A percentile compares a stretch with the other conserved stretches of the same genome.
These are phyloP conservation scores for Melinopterus prodromus DNA, from an alignment of 2,888 invertebrate species.

Conservation along the genomic window DNA sequence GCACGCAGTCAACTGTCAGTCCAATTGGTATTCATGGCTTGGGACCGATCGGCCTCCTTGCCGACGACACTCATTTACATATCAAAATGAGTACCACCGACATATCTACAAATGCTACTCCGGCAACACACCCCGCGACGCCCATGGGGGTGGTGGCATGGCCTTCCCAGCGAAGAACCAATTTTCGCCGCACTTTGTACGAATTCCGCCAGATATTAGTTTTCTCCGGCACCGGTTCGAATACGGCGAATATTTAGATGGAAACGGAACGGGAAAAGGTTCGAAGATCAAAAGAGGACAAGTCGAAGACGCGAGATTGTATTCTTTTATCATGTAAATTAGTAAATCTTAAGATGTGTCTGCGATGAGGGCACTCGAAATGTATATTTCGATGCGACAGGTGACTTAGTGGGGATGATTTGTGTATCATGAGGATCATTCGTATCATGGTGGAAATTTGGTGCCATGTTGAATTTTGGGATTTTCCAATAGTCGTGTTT, in stretches of 20 bases:
- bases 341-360: not conserved
- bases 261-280: not conserved
- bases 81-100: conserved; percentile 53
- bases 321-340: not conserved
- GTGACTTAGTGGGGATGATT: too few species aligned
- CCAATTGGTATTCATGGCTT: conserved; percentile 60
- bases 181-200: conserved; percentile 22
- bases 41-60: conserved; percentile 59
- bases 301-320: not conserved
- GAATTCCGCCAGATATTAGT: conserved; percentile 20
- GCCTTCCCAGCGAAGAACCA: conserved; percentile 8
- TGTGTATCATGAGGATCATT: too few species aligned
- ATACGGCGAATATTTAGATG: conserved; percentile 11
- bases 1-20: conserved; percentile 52
- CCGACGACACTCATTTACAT: conserved; percentile 58
- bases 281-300: conserved; percentile 9
- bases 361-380: not conserved
- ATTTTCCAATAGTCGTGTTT: too few species aligned
- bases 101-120: not conserved
- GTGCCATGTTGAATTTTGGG: too few species aligned
- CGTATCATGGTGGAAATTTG: too few species aligned
- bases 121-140: not conserved
- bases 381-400: too few species aligned
- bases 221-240: not conserved
- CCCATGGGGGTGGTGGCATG: conserved; percentile 15